A percentile compares a stretch with the other conserved stretches of the same genome.
phyloP scores from a whole-genome alignment of 2,113 vertebrate species.

The Urocitellus parryii region DNA sequence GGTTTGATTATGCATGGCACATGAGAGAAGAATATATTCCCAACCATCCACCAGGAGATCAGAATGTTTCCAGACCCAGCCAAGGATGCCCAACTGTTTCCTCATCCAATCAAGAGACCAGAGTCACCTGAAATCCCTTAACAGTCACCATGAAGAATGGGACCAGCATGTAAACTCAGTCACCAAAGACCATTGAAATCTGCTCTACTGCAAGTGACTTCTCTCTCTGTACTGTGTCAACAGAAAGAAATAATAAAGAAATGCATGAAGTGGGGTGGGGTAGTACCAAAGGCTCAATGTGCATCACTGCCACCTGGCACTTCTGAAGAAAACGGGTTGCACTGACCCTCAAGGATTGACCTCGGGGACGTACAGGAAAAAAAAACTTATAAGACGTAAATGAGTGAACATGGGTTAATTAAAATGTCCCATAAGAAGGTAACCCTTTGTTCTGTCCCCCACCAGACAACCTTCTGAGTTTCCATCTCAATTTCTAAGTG shows the following conservation, averaged over 20 bases:
- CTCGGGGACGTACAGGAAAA: background rate
- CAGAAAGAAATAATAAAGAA: background rate
- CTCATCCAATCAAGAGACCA: background rate
- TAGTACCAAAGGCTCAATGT: background rate
- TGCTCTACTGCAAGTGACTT: background rate
- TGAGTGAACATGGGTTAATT: background rate
- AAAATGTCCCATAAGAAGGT: background rate
- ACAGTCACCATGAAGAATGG: constrained; percentile 12
- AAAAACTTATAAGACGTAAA: background rate
- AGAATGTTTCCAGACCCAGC: background rate
- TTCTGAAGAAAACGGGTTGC: background rate
- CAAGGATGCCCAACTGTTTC: background rate
- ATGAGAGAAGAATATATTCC: background rate
- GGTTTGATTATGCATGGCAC: no score
- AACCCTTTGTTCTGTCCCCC: background rate
- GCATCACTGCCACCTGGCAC: background rate
- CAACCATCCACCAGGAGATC: background rate
- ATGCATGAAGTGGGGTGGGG: background rate
- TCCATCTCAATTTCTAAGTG: background rate
- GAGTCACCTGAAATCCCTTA: constrained; percentile 23
- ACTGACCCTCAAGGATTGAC: background rate
- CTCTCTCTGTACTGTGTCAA: background rate
- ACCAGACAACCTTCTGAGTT: background rate
- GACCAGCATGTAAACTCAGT: background rate
- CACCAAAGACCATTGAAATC: background rate